Evolutionary conservation across 2,888 invertebrate species (phyloP), one percentile per base, ranked within the genome.

Genomic region (Conops quadrifasciatus): DNA sequence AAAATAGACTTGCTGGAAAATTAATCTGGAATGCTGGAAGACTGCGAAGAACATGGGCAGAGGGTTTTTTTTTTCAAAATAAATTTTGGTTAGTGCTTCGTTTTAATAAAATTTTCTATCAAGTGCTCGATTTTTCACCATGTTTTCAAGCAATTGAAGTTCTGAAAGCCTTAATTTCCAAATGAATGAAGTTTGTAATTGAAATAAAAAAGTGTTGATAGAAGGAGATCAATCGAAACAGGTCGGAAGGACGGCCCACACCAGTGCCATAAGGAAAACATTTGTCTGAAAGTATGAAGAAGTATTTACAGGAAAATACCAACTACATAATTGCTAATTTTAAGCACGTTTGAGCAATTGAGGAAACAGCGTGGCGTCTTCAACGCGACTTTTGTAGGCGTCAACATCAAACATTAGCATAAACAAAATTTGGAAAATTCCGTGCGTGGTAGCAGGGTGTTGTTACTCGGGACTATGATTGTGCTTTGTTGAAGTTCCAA

Each of bases 71-170:
- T n/a, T n/a, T n/a, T n/a, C n/a, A n/a, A n/a, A n/a, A n/a, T n/a
- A n/a, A n/a, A n/a, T n/a, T n/a, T n/a, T n/a, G n/a, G n/a, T n/a
- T n/a, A n/a, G n/a, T n/a, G n/a, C n/a, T n/a, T n/a, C n/a, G n/a
- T 43, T 62, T 62, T 24, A 26, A 19, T 28, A 43, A 47, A 45
- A 24, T 47, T 64, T 64, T 47, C 47, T 16, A n/a, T 24, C 58
- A n/a, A 64, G 63, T 64, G 47, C 28, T 26, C n/a, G 45, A 45
- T 24, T 64, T 63, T 63, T 64, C 26, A 47, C n/a, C 24, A 65
- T 65, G 65, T 65, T 51, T 65, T 24, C 19, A 51, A 65, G 51
- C 28, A 28, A n/a, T n/a, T n/a, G n/a, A n/a, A n/a, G n/a, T n/a
- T n/a, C 30, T 51, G 28, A 65, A 65, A 51, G 19, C 51, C 13